Evolutionary conservation across 2,797 vertebrate species (phyloP), one percentile per base, ranked within the genome.

Genomic region (Okamejei kenojei): DNA sequence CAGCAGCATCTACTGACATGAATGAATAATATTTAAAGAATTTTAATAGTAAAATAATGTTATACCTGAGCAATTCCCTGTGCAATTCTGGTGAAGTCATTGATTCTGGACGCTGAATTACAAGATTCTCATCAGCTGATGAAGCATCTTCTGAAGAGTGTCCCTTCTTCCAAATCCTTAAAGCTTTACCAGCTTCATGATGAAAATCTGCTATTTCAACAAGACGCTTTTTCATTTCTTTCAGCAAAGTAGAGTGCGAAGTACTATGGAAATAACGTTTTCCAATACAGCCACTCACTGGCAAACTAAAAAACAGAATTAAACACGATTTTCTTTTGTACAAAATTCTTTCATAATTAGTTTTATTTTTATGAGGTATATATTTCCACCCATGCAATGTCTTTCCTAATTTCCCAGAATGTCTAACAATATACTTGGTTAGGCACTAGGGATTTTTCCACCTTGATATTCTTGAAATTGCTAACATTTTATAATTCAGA

Each of bases 141-240:
- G 77, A 84, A n/a, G 96, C 95, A 3, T 94, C 95, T 82, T 97
- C 96, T 1, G 94, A 95, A 94, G 94, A 94, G n/a, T 96, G 96
- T 93, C 95, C 94, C 74, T 95, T 95, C 29, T 95, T 95, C 9
- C 96, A 97, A 32, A 97, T 96, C 80, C 97, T 97, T 68, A 99
- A 95, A 10, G 98, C 98, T 95, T 98, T 99, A 94, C 98, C 98
- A 84, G 98, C 98, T 80, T 97, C 95, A 0, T 99, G 98, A 95
- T 99, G 98, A 95, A 99, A 99, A 94, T 99, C 98, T 0, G 98
- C 98, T 93, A 98, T 97, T 93, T 98, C 98, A 8, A 96, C 96
- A 93, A 99, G 96, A 29, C 98, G 97, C 84, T 97, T 97, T 93
- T 97, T 98, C 95, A 99, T 96, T 93, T 98, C 97, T 93, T 95